A percentile compares a stretch with the other conserved stretches of the same genome.
Conservation (phyloP, 2,113 vertebrate genomes). For the Microtus richardsoni region DNA sequence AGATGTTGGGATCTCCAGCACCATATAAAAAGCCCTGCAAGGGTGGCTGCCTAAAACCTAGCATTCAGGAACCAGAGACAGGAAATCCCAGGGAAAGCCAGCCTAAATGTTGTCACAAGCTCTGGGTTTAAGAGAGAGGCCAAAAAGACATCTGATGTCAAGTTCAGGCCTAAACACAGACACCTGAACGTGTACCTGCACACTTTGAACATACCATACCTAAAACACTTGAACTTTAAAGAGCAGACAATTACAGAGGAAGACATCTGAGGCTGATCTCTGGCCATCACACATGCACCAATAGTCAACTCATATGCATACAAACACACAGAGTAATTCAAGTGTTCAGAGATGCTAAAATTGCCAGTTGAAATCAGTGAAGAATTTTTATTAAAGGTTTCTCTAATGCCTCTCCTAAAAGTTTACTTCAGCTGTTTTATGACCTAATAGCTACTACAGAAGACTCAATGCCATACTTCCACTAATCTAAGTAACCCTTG, state of each 20-base stretch:
- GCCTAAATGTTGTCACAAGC: neutral
- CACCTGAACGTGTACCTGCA: neutral
- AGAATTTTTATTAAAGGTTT: neutral
- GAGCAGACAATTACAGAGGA: neutral
- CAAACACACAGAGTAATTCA: neutral
- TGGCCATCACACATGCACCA: neutral
- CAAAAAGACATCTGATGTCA: neutral
- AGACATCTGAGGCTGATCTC: neutral
- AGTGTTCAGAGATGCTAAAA: neutral
- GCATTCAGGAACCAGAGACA: neutral
- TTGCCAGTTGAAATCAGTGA: neutral
- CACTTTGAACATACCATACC: neutral
- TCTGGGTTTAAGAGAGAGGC: neutral
- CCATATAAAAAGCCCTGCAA: neutral
- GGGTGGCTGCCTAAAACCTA: neutral
- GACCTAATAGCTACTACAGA: constrained; percentile 29
- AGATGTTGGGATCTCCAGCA: neutral
- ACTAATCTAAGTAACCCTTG: neutral
- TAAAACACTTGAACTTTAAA: neutral
- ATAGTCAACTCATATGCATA: neutral
- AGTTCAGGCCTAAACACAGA: neutral
- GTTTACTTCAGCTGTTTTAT: constrained; percentile 1
- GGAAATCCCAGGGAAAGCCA: neutral
- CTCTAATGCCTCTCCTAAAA: constrained; percentile 9
- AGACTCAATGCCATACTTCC: neutral